A percentile compares a stretch with the other conserved stretches of the same genome.
phyloP scores from a whole-genome alignment of 2,113 vertebrate species.

The Protomyctophum bolini region DNA sequence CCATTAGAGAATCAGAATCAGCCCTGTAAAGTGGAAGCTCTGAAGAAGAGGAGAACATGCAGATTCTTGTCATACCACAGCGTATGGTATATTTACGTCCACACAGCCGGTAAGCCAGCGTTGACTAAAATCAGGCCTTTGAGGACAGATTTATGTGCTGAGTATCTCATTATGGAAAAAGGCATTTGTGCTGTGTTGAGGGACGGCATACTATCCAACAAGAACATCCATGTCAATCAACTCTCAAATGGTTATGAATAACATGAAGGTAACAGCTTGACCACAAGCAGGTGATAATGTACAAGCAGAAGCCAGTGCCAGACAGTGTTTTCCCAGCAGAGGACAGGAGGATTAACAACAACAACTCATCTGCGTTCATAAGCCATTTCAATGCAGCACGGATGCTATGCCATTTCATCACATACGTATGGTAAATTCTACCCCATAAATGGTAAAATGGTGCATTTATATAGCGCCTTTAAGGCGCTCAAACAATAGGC shows the following conservation, averaged over 20 bases:
- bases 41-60: conserved; percentile 53
- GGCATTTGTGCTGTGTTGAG: conserved; percentile 29
- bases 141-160: conserved; percentile 48
- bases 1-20: conserved; percentile 46
- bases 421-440: conserved; percentile 12
- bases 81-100: conserved; percentile 33
- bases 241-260: conserved; percentile 10
- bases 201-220: conserved; percentile 14
- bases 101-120: conserved; percentile 41
- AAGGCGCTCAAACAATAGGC: conserved; percentile 18
- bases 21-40: conserved; percentile 27
- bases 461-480: too few species aligned
- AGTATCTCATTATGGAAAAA: conserved; percentile 40
- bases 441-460: too few species aligned
- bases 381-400: conserved; percentile 24
- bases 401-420: not conserved
- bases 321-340: conserved; percentile 18
- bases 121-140: conserved; percentile 38
- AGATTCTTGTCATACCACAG: conserved; percentile 30
- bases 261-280: conserved; percentile 16
- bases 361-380: conserved; percentile 18
- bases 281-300: conserved; percentile 35
- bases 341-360: conserved; percentile 10
- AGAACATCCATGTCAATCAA: conserved; percentile 37
- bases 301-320: conserved; percentile 28